Base-by-base conservation (phyloP, 1,140 invertebrate species). In the Drosophila nigrodunni region DNA sequence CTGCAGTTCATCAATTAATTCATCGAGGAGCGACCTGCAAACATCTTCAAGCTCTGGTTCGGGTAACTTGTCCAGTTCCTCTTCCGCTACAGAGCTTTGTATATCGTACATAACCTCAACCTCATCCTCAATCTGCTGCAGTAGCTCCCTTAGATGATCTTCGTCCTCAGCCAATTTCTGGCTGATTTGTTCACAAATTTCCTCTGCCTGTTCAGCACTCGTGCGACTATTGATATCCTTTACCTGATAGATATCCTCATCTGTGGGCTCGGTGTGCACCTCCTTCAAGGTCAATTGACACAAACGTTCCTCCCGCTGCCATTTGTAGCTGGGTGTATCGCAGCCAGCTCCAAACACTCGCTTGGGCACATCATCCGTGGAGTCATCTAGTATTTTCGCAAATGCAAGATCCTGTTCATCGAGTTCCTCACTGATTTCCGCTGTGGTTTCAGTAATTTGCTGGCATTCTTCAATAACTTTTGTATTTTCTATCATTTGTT, bases 81-180 rank as follows among this genome's bases (percentile, higher is more conserved):
- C 60, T 10, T 54, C 34, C 9, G 34, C 49, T 3, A 41, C 35
- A 39, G 35, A 21, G 37, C 47, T 52, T 10, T 64, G 47, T 6
- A 64, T 52, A 10, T 64, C 37, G 15, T 52, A 52, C 2, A 52
- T 8, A 25, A 43, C 21, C 7, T 64, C 37, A 43, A 49, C 49
- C n/a, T 64, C 47, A 54, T 64, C 49, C 49, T 91, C 90, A 8
- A 91, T 43, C 30, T 90, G 71, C 44, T 85, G 73, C 4, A 91
- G 58, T 13, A 91, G 60, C 5, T 72, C 39, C 0, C 68, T 78
- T 4, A 91, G 35, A 3, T 72, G 61, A 8, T 43, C 60, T 25
- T 85, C 83, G 2, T 91, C 80, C 0, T 25, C 65, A n/a, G 81
- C 86, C 52, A 90, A 6, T 13, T 78, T 70, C 7, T 57, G 3